Percentiles rank a stretch among this genome's conserved stretches.
These are phyloP conservation scores for Heliocidaris tuberculata DNA, from an alignment of 35 echinoderm and acorn worm genomes.

Conservation along the genomic window DNA sequence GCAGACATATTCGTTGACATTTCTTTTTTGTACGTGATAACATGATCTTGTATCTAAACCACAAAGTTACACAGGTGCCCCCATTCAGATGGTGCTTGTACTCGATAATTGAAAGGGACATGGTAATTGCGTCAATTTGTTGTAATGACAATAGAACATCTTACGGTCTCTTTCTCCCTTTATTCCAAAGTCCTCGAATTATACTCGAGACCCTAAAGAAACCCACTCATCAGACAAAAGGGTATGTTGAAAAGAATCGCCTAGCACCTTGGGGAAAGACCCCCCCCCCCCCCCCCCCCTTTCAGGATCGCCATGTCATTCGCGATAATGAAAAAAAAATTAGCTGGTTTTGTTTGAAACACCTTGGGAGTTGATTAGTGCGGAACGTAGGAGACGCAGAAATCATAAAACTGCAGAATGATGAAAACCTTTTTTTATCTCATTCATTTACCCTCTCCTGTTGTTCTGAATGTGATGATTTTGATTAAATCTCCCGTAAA, in stretches of 20 bases:
- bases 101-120: conserved; percentile 1
- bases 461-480: too few species aligned
- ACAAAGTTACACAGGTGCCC: not conserved
- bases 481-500: too few species aligned
- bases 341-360: not conserved
- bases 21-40: not conserved
- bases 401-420: not conserved
- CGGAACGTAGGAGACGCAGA: not conserved
- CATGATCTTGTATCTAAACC: not conserved
- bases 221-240: not conserved
- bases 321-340: too few species aligned
- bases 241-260: not conserved
- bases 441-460: too few species aligned
- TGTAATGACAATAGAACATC: not conserved
- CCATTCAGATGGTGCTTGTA: not conserved
- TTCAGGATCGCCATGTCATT: not conserved
- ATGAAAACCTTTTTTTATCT: not conserved
- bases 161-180: not conserved
- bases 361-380: not conserved
- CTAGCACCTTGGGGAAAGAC: not conserved
- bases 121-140: conserved; percentile 38
- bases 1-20: not conserved
- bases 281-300: not conserved
- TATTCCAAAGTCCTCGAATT: not conserved
- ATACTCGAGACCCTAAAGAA: not conserved